A percentile compares a stretch with the other conserved stretches of the same genome.
phyloP scores from a whole-genome alignment of 2,888 invertebrate genomes.

The Polydrusus pterygomalis region DNA sequence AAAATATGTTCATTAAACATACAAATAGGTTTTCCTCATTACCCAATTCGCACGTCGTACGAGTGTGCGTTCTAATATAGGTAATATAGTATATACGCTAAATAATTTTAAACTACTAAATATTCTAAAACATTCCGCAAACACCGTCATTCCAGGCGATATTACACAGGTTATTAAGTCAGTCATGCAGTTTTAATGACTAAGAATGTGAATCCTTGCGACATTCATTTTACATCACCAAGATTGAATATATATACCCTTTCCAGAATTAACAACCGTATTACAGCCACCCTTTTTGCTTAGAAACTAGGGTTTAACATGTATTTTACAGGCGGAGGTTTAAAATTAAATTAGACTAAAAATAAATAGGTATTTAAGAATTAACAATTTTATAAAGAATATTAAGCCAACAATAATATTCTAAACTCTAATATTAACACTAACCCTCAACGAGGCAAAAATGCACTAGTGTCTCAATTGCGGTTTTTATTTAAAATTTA shows the following conservation, averaged over 20 bases:
- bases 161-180: slow-evolving; percentile 11
- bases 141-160: not conserved
- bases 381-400: too few species aligned
- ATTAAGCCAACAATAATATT: too few species aligned
- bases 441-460: too few species aligned
- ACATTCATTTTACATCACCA: slow-evolving; percentile 34
- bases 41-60: too few species aligned
- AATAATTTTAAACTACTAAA: too few species aligned
- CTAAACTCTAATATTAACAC: too few species aligned
- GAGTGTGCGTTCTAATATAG: too few species aligned
- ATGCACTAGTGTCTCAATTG: too few species aligned
- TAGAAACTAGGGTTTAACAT: not conserved
- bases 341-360: not conserved
- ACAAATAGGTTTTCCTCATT: too few species aligned
- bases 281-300: not conserved
- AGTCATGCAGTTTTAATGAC: slow-evolving; percentile 17
- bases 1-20: too few species aligned
- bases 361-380: not conserved
- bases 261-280: slow-evolving; percentile 6
- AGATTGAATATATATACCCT: slow-evolving; percentile 35
- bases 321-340: not conserved
- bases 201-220: slow-evolving; percentile 10
- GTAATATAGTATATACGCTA: too few species aligned
- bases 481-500: too few species aligned
- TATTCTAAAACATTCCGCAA: not conserved